Conservation (phyloP, 2,888 invertebrate species). For the Opisthograptis luteolata region DNA sequence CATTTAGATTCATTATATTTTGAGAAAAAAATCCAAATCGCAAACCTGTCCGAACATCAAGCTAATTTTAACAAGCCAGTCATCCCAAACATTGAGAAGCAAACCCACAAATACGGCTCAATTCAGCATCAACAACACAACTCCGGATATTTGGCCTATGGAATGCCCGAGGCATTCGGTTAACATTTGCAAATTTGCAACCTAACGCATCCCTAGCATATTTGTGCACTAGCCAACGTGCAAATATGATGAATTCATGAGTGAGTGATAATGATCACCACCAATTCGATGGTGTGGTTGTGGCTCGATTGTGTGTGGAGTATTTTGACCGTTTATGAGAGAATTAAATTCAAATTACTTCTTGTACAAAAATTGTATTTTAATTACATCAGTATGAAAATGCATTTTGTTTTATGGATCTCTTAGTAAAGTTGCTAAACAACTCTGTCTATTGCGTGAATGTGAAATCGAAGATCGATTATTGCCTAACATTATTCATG, state of each 20-base stretch:
- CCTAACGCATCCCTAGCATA: constrained; percentile 3
- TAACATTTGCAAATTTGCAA: constrained; percentile 7
- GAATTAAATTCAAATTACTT: no score
- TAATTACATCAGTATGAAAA: no score
- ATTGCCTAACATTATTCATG: not conserved
- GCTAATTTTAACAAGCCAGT: not conserved
- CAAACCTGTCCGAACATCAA: not conserved
- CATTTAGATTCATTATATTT: no score
- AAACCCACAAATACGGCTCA: constrained; percentile 8
- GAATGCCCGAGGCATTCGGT: constrained; percentile 11
- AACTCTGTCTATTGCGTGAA: not conserved
- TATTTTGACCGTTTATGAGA: no score
- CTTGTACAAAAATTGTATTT: no score
- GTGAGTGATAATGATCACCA: no score
- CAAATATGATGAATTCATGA: constrained; percentile 3
- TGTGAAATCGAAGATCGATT: not conserved
- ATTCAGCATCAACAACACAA: not conserved
- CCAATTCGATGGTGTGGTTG: no score
- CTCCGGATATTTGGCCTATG: not conserved
- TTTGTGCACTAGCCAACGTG: not conserved
- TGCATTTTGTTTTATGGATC: no score
- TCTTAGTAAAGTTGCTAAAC: no score
- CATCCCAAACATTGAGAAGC: constrained; percentile 1
- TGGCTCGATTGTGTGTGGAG: no score
- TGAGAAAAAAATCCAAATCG: not conserved